A percentile compares a stretch with the other conserved stretches of the same genome.
These are phyloP conservation scores for Sebastes alutus DNA, from an alignment of 2,797 vertebrate species.

Conservation along the genomic window DNA sequence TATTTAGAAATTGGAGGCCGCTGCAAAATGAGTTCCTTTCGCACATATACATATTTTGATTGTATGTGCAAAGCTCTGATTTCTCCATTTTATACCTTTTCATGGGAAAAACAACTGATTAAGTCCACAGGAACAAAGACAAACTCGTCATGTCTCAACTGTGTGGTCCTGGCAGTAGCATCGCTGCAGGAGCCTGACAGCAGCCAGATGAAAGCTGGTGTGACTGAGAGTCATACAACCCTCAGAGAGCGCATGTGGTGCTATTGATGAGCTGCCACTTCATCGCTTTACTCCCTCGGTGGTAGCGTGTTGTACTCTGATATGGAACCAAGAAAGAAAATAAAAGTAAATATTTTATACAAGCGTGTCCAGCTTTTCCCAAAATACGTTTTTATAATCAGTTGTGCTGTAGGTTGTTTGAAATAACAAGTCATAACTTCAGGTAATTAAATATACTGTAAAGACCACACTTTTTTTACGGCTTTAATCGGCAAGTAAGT, in stretches of 20 bases:
- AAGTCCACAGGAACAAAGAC: slow-evolving; percentile 29
- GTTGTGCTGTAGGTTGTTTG: not conserved
- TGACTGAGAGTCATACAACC: slow-evolving; percentile 24
- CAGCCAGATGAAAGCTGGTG: slow-evolving; percentile 47
- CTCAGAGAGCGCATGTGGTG: slow-evolving; percentile 28
- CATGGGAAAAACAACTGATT: slow-evolving; percentile 13
- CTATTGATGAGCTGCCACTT: slow-evolving; percentile 34
- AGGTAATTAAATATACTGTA: not conserved
- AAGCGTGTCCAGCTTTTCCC: not conserved
- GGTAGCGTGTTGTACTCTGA: slow-evolving; percentile 8
- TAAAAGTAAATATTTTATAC: not conserved
- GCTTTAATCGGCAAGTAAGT: too few species aligned
- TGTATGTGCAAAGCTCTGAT: not conserved
- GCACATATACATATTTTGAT: not conserved
- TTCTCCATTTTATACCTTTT: not conserved
- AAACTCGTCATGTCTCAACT: slow-evolving; percentile 13
- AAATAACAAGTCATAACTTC: not conserved
- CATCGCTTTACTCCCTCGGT: slow-evolving; percentile 19
- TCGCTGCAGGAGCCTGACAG: slow-evolving; percentile 55
- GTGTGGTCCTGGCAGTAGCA: slow-evolving; percentile 4
- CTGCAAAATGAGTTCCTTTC: too few species aligned
- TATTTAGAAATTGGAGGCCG: too few species aligned
- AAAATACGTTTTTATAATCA: not conserved
- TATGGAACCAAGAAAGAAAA: slow-evolving; percentile 5
- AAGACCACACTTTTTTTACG: not conserved